Conservation (phyloP, 2,113 vertebrate genomes). For the Mustela nigripes region DNA sequence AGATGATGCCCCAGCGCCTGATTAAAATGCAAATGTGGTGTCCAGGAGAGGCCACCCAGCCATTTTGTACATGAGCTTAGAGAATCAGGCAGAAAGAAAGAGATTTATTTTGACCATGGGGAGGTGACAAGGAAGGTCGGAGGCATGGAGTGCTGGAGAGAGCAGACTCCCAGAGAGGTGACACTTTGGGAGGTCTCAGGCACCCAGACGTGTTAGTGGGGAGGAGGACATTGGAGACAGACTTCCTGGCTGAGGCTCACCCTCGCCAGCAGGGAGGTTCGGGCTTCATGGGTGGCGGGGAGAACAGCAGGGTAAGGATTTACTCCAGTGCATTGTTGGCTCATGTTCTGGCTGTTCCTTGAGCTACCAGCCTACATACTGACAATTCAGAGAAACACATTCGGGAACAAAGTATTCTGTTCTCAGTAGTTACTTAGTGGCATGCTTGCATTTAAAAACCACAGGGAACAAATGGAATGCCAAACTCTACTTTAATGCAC, state of each 20-base stretch:
- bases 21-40: background rate
- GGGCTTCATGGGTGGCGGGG: conserved; percentile 66
- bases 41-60: background rate
- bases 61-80: conserved; percentile 18
- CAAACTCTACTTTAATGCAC: conserved; percentile 30
- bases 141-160: conserved; percentile 27
- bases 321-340: conserved; percentile 51
- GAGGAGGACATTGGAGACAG: conserved; percentile 50
- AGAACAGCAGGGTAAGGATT: background rate
- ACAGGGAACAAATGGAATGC: conserved; percentile 45
- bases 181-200: conserved; percentile 66
- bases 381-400: conserved; percentile 67
- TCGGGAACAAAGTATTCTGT: conserved; percentile 1
- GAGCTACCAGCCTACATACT: conserved; percentile 50
- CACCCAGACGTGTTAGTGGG: conserved; percentile 36
- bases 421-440: conserved; percentile 33
- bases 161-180: conserved; percentile 45
- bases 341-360: background rate
- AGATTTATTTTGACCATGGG: conserved; percentile 57
- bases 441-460: conserved; percentile 61
- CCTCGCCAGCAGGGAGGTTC: conserved; percentile 43
- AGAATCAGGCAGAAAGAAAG: conserved; percentile 39
- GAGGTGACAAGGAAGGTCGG: conserved; percentile 58
- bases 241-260: background rate
- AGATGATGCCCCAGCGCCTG: conserved; percentile 15